phyloP scores from a whole-genome alignment of 2,888 invertebrate species.

The Drosophila anomelani region DNA sequence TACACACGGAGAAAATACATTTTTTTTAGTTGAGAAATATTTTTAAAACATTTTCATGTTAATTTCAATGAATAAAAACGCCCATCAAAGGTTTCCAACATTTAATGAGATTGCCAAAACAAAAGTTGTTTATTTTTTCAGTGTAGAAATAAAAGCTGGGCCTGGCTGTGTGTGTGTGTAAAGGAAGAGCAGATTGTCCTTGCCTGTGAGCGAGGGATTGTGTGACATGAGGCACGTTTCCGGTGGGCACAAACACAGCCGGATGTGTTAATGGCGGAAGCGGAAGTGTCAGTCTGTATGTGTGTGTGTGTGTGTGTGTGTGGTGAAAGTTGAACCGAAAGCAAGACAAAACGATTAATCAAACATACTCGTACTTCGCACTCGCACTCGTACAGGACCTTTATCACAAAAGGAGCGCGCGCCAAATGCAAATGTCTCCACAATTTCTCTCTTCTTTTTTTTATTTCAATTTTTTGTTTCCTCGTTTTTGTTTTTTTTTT shows the following conservation, averaged over 20 bases:
- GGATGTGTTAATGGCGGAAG: slow-evolving; percentile 76
- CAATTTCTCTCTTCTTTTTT: background rate
- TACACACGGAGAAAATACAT: background rate
- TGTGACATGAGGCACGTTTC: slow-evolving; percentile 43
- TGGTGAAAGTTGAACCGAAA: slow-evolving; percentile 50
- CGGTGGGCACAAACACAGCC: slow-evolving; percentile 63
- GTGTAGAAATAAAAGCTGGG: slow-evolving; percentile 1
- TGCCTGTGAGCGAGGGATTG: background rate
- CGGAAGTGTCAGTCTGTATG: slow-evolving; percentile 62
- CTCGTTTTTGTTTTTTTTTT: background rate
- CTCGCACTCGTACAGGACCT: slow-evolving; percentile 15
- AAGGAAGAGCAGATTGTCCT: slow-evolving; percentile 42
- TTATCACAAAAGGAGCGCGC: slow-evolving; percentile 27
- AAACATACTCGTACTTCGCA: slow-evolving; percentile 36
- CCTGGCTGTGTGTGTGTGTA: background rate
- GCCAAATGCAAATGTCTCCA: slow-evolving; percentile 36
- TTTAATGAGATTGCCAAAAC: background rate
- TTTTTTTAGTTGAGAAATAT: no score
- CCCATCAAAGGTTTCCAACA: background rate
- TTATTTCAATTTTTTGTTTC: background rate
- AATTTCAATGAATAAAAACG: no score
- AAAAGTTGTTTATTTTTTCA: background rate
- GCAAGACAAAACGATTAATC: slow-evolving; percentile 53
- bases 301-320: background rate
- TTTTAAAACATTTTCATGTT: no score